A percentile compares a stretch with the other conserved stretches of the same genome.
phyloP scores from a whole-genome alignment of 2,113 vertebrate genomes.

The Bufo gargarizans region DNA sequence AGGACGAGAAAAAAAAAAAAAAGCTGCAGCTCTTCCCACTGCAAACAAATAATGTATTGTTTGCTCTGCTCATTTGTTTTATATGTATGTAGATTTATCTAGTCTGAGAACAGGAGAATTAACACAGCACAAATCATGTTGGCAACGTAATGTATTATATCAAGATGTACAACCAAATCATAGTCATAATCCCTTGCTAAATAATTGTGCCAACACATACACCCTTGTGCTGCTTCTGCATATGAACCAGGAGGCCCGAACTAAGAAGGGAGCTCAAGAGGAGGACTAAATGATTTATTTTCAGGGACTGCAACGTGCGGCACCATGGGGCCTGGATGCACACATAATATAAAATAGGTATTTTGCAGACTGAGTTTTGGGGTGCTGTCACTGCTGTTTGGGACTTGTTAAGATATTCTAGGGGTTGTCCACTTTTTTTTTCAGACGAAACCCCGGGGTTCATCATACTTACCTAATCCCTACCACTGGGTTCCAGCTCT shows the following conservation, averaged over 20 bases:
- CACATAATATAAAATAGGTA: too few species aligned
- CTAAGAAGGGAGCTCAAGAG: too few species aligned
- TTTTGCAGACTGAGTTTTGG: too few species aligned
- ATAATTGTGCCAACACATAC: background rate
- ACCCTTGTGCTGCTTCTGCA: background rate
- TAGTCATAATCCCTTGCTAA: background rate
- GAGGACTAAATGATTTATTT: too few species aligned
- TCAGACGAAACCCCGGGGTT: too few species aligned
- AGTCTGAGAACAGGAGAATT: background rate
- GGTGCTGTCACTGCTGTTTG: too few species aligned
- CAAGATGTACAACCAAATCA: background rate
- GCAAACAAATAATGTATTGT: constrained; percentile 13
- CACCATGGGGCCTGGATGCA: too few species aligned
- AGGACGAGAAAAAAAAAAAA: constrained; percentile 1
- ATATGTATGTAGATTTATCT: background rate
- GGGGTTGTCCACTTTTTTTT: too few species aligned
- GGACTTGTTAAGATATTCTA: too few species aligned
- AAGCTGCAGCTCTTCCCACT: background rate
- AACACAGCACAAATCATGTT: background rate
- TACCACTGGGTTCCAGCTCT: too few species aligned
- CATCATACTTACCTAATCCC: too few species aligned
- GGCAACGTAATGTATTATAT: background rate
- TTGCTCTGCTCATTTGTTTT: background rate
- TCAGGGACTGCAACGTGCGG: too few species aligned
- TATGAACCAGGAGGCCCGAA: background rate